Percentiles rank a stretch among this genome's conserved stretches.
These are phyloP conservation scores for Eudemis profundana DNA, from an alignment of 2,888 invertebrate genomes.

Conservation along the genomic window DNA sequence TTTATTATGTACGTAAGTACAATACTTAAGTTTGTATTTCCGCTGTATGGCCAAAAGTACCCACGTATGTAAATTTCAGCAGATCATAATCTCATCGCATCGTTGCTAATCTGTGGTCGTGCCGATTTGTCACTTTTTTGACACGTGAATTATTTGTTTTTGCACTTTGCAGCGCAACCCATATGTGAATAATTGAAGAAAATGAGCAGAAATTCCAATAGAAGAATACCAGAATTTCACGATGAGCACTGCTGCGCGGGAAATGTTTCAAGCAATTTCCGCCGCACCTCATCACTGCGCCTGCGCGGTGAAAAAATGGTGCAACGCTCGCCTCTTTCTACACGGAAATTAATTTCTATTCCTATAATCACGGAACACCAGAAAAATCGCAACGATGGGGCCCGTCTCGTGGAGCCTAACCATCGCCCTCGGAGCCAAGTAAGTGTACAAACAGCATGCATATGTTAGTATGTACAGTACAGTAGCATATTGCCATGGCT, in stretches of 20 bases:
- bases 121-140: slow-evolving; percentile 47
- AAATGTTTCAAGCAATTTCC: slow-evolving; percentile 84
- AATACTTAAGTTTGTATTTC: not conserved
- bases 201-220: slow-evolving; percentile 77
- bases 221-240: slow-evolving; percentile 76
- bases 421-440: slow-evolving; percentile 86
- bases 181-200: slow-evolving; percentile 75
- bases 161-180: slow-evolving; percentile 72
- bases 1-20: too few species aligned
- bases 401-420: slow-evolving; percentile 74
- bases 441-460: slow-evolving; percentile 59
- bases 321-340: slow-evolving; percentile 82
- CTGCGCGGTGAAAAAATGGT: slow-evolving; percentile 87
- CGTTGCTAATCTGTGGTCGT: slow-evolving; percentile 49
- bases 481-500: slow-evolving; percentile 56
- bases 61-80: too few species aligned
- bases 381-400: slow-evolving; percentile 78
- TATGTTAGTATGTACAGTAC: slow-evolving; percentile 19
- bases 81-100: not conserved
- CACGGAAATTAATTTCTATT: slow-evolving; percentile 84
- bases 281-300: slow-evolving; percentile 88
- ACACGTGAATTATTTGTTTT: slow-evolving; percentile 69
- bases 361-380: slow-evolving; percentile 87
- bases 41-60: not conserved
- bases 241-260: slow-evolving; percentile 82